Evolutionary conservation across 2,888 invertebrate species (phyloP), one percentile per base, ranked within the genome.

Genomic region (Bunonema sp.): DNA sequence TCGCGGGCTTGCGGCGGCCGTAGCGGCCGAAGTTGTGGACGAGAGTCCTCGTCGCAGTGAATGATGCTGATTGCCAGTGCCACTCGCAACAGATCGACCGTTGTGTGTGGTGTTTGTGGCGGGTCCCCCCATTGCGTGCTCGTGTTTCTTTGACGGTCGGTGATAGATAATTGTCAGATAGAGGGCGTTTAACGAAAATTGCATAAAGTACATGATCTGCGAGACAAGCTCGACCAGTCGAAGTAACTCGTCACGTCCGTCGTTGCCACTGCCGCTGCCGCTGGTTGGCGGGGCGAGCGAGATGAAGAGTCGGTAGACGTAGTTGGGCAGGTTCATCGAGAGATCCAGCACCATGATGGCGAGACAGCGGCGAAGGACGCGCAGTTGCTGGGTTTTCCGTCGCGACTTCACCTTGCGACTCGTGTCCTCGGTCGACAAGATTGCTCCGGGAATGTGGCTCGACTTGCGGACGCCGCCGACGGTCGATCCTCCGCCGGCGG

Each of bases 241-340:
- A 21, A 48, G 42, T 19, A 34, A 32, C 7, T 30, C 33, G 16
- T 29, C 33, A 18, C 16, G 19, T 34, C 19, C 15, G 20, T 10
- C 18, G 1, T 7, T 21, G 18, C 12, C 34, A 34, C 7, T 10
- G 10, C 22, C n/a, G 21, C 36, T 24, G 5, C 36, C 12, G 26
- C 4, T 21, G 19, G 29, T 12, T 28, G 8, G 12, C 12, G 28
- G 12, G 12, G 12, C 8, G 28, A 28, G 8, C 28, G 8, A 28
- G 8, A 28, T 10, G 8, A 28, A 62, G 4, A 62, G 47, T 7
- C 62, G 43, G 4, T 54, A 44, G 3, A 62, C 37, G 28, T 62
- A 58, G 21, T 52, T 57, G 21, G 62, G 62, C 8, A 62, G 47
- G 38, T 62, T 62, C 60, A 62, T 59, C n/a, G 49, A 45, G 19